Conservation (phyloP, 2,888 invertebrate species). For the Eumacrocentrus americanus region DNA sequence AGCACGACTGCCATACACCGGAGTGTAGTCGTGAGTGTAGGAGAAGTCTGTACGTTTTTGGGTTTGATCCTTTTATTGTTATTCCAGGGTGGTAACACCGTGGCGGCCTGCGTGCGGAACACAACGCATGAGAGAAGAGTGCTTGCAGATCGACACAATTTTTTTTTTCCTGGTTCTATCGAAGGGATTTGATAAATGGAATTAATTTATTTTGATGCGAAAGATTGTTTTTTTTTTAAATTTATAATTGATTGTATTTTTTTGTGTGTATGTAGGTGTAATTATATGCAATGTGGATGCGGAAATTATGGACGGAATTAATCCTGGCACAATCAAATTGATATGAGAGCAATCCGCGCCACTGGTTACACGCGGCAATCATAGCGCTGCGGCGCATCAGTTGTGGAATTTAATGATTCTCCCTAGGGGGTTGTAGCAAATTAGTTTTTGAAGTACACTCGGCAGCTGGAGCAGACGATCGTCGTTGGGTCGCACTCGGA, state of each 20-base stretch:
- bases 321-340: conserved; percentile 6
- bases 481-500: conserved; percentile 9
- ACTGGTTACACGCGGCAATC: neutral
- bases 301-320: neutral
- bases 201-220: neutral
- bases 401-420: conserved; percentile 25
- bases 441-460: conserved; percentile 27
- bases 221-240: neutral
- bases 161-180: neutral
- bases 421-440: conserved; percentile 20
- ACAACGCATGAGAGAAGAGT: conserved; percentile 8
- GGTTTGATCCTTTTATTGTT: conserved; percentile 21
- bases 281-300: neutral
- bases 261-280: neutral
- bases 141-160: too few relatives aligned
- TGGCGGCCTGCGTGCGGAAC: neutral
- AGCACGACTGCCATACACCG: neutral
- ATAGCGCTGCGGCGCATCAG: conserved; percentile 8
- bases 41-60: neutral
- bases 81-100: conserved; percentile 13
- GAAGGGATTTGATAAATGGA: neutral
- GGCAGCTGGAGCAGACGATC: conserved; percentile 24
- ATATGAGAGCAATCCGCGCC: neutral
- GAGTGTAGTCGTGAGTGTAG: neutral
- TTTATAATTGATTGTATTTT: neutral